These are phyloP conservation scores for Aplochiton taeniatus DNA, from an alignment of 2,797 vertebrate genomes.

Conservation along the genomic window DNA sequence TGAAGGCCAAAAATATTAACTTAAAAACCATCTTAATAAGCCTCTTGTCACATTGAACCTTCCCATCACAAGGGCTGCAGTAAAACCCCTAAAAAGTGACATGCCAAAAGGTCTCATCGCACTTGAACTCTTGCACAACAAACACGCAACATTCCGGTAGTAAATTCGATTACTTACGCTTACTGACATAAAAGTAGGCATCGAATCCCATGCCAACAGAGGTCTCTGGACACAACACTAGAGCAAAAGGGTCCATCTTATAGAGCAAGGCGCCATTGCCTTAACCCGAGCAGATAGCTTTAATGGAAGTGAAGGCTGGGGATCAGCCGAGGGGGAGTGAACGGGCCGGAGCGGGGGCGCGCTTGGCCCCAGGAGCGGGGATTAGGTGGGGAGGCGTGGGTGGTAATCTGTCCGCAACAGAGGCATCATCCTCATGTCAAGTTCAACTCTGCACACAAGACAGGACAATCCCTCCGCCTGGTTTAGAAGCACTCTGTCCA, in stretches of 20 bases:
- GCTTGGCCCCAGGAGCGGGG: slow-evolving; percentile 59
- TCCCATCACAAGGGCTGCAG: no score
- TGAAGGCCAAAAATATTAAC: no score
- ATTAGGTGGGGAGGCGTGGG: slow-evolving; percentile 72
- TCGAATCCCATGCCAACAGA: slow-evolving; percentile 61
- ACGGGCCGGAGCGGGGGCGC: slow-evolving; percentile 39
- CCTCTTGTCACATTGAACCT: no score
- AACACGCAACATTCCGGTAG: neutral
- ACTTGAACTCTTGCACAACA: no score
- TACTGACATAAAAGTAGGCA: slow-evolving; percentile 54
- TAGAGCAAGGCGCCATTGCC: slow-evolving; percentile 21
- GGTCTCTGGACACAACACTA: slow-evolving; percentile 44
- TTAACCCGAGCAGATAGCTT: slow-evolving; percentile 39
- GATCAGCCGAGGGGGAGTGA: slow-evolving; percentile 16
- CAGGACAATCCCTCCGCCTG: slow-evolving; percentile 54
- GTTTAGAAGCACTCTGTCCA: slow-evolving; percentile 36
- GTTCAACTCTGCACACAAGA: slow-evolving; percentile 65
- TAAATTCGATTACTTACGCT: slow-evolving; percentile 54
- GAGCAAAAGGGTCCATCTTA: slow-evolving; percentile 61
- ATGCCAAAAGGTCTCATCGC: no score
- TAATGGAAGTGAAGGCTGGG: slow-evolving; percentile 45
- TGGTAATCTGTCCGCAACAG: slow-evolving; percentile 74
- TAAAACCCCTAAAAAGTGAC: no score
- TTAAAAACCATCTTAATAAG: no score
- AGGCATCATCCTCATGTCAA: slow-evolving; percentile 73